Conservation (phyloP, 2,113 vertebrate species). For the Meleagris gallopavo region DNA sequence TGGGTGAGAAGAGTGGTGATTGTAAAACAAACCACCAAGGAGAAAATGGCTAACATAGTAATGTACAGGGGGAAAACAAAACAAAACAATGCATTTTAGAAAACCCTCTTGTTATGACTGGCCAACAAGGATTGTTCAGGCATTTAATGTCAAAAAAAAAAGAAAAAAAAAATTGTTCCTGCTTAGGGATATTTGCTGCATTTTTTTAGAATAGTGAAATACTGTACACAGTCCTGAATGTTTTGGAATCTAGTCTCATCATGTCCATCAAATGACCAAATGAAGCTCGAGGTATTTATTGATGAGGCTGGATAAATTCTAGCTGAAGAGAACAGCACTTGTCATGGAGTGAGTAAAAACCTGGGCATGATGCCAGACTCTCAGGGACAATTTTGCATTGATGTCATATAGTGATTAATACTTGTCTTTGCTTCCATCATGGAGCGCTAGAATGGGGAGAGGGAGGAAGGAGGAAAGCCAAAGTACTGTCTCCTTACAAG, state of each 20-base stretch:
- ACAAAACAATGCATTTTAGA: background rate
- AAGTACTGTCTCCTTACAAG: background rate
- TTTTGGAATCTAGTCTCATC: constrained; percentile 60
- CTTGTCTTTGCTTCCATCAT: constrained; percentile 51
- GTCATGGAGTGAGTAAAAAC: constrained; percentile 59
- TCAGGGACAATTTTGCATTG: constrained; percentile 60
- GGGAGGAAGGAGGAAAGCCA: background rate
- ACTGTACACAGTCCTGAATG: background rate
- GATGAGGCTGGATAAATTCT: constrained; percentile 47
- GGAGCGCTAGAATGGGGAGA: background rate
- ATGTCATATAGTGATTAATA: constrained; percentile 50
- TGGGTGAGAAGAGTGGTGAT: background rate
- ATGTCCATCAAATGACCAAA: constrained; percentile 53
- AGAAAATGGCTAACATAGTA: background rate
- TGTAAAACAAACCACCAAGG: background rate
- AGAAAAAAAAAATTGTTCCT: constrained; percentile 1
- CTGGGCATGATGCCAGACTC: constrained; percentile 64
- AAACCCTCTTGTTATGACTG: background rate
- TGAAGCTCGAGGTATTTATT: constrained; percentile 59
- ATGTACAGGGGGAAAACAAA: background rate
- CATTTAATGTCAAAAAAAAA: constrained; percentile 20
- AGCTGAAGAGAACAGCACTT: constrained; percentile 63
- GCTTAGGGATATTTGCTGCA: constrained; percentile 23
- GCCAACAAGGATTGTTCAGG: background rate
- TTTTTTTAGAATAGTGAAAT: background rate